Base-by-base conservation (phyloP, 2,797 vertebrate genomes). In the Hozukius guyotensis region DNA sequence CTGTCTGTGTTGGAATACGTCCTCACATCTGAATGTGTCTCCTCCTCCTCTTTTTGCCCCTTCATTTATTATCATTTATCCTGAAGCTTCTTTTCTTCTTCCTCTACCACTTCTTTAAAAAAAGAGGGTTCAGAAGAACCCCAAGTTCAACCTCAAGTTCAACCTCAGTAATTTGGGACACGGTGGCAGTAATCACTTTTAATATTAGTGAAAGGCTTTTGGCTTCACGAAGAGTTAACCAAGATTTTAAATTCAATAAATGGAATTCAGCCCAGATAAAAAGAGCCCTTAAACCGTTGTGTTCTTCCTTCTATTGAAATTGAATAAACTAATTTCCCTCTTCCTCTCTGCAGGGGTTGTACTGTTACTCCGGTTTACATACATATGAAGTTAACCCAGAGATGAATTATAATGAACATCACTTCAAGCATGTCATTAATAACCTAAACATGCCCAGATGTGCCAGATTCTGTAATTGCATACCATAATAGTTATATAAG, bases 111-210 rank as follows among this genome's bases (percentile, higher is more conserved):
- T 49, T 49, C 46, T 49, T 49, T 49, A 49, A 49, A 49, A 34
- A 20, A 49, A 49, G 18, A 20, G 46, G 0, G 0, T 2, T 9
- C 14, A 36, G 7, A 66, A 55, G 36, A 49, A 14, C 4, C 13
- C 38, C 14, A 6, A 42, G 38, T 42, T 4, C 16, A 5, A 18
- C 6, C 38, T 38, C 22, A 14, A 18, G 32, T 56, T 29, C n/a
- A 29, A 29, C 31, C 32, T 18, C 34, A 27, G 57, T 13, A 3
- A 29, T 0, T n/a, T 20, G 16, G 12, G 22, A 27, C 27, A 22
- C 1, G 1, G 42, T n/a, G 25, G 29, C 29, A 24, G 5, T 24
- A 32, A 22, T 6, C 20, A 14, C 27, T 61, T 29, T 72, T 9
- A 38, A 72, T 32, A 61, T 25, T 9, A 20, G 57, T n/a, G n/a